phyloP scores from a whole-genome alignment of 2,888 invertebrate genomes.

The Cactoblastis cactorum region DNA sequence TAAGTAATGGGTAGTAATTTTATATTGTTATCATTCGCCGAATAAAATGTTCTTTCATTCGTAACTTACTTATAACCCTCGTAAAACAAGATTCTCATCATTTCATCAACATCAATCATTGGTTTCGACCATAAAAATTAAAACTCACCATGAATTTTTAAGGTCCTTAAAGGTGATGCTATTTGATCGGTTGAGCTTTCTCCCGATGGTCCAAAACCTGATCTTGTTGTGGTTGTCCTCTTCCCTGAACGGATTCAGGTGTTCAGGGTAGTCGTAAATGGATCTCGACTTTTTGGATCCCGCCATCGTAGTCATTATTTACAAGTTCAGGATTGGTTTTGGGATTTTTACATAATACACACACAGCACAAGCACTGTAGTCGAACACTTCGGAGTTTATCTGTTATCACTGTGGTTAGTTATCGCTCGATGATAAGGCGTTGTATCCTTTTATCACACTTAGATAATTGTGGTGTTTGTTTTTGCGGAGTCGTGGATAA shows the following conservation, averaged over 20 bases:
- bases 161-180: constrained; percentile 81
- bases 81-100: not conserved
- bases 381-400: constrained; percentile 66
- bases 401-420: constrained; percentile 68
- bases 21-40: no score
- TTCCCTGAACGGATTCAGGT: constrained; percentile 87
- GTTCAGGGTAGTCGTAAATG: constrained; percentile 86
- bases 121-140: not conserved
- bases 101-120: no score
- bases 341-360: constrained; percentile 69
- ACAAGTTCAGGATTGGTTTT: constrained; percentile 40
- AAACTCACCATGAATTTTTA: constrained; percentile 80
- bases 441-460: constrained; percentile 63
- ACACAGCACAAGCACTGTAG: constrained; percentile 53
- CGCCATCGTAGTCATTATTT: constrained; percentile 62
- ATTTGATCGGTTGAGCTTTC: constrained; percentile 74
- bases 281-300: constrained; percentile 74
- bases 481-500: constrained; percentile 44
- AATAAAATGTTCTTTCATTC: no score
- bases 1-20: no score
- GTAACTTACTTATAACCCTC: no score
- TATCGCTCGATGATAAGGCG: constrained; percentile 64
- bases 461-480: constrained; percentile 70
- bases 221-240: constrained; percentile 82
- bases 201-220: constrained; percentile 80